A percentile compares a stretch with the other conserved stretches of the same genome.
Evolutionary conservation across 2,797 vertebrate species (phyloP).

Genomic region (Danio tinwini): DNA sequence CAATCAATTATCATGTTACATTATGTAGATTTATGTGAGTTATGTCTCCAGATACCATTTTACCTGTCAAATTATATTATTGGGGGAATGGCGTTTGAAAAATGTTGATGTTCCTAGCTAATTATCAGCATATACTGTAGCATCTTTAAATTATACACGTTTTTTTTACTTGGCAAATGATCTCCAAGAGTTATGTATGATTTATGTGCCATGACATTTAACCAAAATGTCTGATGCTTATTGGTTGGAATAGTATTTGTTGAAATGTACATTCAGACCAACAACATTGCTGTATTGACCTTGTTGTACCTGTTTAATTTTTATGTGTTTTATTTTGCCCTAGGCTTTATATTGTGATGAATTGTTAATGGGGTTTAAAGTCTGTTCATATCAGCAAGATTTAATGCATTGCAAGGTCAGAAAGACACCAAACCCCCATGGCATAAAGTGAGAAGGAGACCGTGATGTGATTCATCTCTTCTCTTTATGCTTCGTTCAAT

Average conservation of each 20-base stretch:
- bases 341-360: not conserved
- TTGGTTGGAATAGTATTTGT: not conserved
- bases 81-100: too few relatives aligned
- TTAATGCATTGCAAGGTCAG: not conserved
- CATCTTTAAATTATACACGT: not conserved
- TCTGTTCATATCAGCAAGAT: slow-evolving; percentile 3
- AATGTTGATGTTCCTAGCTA: not conserved
- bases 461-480: not conserved
- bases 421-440: not conserved
- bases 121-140: not conserved
- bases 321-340: not conserved
- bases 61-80: too few relatives aligned
- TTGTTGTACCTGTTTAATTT: not conserved
- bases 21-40: too few relatives aligned
- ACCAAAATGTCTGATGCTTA: not conserved
- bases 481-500: not conserved
- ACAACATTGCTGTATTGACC: not conserved
- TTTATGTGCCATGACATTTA: too few relatives aligned
- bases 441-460: not conserved
- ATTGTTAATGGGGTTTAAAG: slow-evolving; percentile 8
- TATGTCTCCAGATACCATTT: too few relatives aligned
- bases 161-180: too few relatives aligned
- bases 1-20: not conserved
- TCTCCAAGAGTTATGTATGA: too few relatives aligned
- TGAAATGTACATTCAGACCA: not conserved